Evolutionary conservation across 2,888 invertebrate genomes (phyloP).

Genomic region (Lasioglossum oenotherae): DNA sequence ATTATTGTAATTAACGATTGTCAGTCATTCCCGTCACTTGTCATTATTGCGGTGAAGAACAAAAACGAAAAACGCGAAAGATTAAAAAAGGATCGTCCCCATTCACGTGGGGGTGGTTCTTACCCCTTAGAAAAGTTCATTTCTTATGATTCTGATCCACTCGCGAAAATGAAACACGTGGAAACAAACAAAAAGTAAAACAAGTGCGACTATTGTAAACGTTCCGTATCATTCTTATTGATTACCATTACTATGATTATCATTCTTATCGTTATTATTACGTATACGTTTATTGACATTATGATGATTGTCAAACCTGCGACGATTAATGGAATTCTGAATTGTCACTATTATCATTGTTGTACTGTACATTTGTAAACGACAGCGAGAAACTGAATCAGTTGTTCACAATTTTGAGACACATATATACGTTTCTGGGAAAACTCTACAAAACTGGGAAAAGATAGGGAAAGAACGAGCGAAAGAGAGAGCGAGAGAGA

Average conservation of each 20-base stretch:
- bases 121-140: slow-evolving; percentile 24
- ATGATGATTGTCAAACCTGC: slow-evolving; percentile 75
- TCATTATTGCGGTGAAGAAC: slow-evolving; percentile 62
- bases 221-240: slow-evolving; percentile 45
- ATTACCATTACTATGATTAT: slow-evolving; percentile 24
- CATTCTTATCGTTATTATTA: slow-evolving; percentile 30
- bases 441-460: slow-evolving; percentile 67
- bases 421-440: slow-evolving; percentile 79
- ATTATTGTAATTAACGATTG: slow-evolving; percentile 18
- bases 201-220: slow-evolving; percentile 49
- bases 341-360: slow-evolving; percentile 78
- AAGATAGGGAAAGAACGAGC: slow-evolving; percentile 19
- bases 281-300: slow-evolving; percentile 53
- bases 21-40: slow-evolving; percentile 17
- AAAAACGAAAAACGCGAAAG: slow-evolving; percentile 13
- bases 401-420: slow-evolving; percentile 84
- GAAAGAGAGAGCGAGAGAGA: background rate
- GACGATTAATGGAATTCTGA: slow-evolving; percentile 74
- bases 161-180: background rate
- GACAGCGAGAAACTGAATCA: slow-evolving; percentile 80
- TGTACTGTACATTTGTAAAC: slow-evolving; percentile 80
- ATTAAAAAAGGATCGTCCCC: background rate
- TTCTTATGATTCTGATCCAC: slow-evolving; percentile 45
- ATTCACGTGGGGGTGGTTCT: background rate
- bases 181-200: slow-evolving; percentile 18